Percentiles rank a stretch among this genome's conserved stretches.
These are phyloP conservation scores for Incurvaria masculella DNA, from an alignment of 2,888 invertebrate genomes.

Conservation along the genomic window DNA sequence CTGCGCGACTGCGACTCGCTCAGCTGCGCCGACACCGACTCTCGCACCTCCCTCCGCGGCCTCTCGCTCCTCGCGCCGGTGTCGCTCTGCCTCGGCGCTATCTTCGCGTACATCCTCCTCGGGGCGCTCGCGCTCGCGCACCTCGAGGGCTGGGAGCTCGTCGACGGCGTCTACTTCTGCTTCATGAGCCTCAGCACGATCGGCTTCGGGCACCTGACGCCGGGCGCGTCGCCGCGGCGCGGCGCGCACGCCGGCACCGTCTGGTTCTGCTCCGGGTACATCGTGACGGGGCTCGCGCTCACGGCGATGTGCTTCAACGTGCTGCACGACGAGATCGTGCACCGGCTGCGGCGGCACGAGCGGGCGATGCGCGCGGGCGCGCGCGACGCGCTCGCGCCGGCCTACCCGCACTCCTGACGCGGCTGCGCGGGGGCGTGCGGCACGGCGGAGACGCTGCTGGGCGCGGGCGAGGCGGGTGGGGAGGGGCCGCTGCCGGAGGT, in stretches of 20 bases:
- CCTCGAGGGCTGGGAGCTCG: slow-evolving; percentile 88
- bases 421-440: slow-evolving; percentile 35
- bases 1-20: slow-evolving; percentile 51
- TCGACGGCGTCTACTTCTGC: slow-evolving; percentile 92
- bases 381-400: slow-evolving; percentile 43
- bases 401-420: slow-evolving; percentile 50
- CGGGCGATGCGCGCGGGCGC: slow-evolving; percentile 36
- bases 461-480: slow-evolving; percentile 44
- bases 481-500: slow-evolving; percentile 45
- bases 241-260: slow-evolving; percentile 62
- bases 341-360: slow-evolving; percentile 66
- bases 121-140: slow-evolving; percentile 87
- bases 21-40: slow-evolving; percentile 67
- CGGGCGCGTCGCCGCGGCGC: slow-evolving; percentile 58
- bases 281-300: slow-evolving; percentile 81
- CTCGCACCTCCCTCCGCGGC: slow-evolving; percentile 65
- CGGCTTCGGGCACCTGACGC: slow-evolving; percentile 85
- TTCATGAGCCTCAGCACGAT: slow-evolving; percentile 94
- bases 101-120: slow-evolving; percentile 87
- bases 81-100: slow-evolving; percentile 80
- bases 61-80: slow-evolving; percentile 86
- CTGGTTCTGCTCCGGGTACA: slow-evolving; percentile 88
- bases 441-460: slow-evolving; percentile 40
- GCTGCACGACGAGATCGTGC: slow-evolving; percentile 83
- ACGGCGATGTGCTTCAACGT: slow-evolving; percentile 92